A percentile compares a stretch with the other conserved stretches of the same genome.
phyloP scores from a whole-genome alignment of 2,113 vertebrate species.

The Rafetus swinhoei region DNA sequence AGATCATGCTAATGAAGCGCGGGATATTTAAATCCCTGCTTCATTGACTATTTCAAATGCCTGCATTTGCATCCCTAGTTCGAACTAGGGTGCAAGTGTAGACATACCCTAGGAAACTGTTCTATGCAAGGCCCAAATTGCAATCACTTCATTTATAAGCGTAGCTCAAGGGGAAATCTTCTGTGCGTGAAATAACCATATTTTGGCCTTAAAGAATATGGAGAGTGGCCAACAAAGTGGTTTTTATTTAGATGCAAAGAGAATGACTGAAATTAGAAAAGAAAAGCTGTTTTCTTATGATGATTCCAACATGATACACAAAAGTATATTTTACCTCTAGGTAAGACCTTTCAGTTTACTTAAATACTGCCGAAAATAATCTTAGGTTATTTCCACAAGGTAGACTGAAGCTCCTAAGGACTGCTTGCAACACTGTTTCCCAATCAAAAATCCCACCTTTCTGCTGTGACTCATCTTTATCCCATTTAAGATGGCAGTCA shows the following conservation, averaged over 20 bases:
- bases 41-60: no score
- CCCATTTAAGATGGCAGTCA: background rate
- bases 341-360: background rate
- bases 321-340: background rate
- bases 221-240: background rate
- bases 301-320: rapidly evolving
- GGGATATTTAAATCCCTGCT: no score
- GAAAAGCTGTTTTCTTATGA: background rate
- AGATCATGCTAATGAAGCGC: no score
- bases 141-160: background rate
- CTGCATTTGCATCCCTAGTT: no score
- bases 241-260: background rate
- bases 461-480: background rate
- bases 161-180: background rate
- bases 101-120: background rate
- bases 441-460: background rate
- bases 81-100: no score
- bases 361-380: background rate
- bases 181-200: background rate
- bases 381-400: background rate
- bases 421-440: rapidly evolving
- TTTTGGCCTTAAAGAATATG: slow-evolving; percentile 19
- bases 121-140: background rate
- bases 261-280: no score
- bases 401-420: background rate